Conservation (phyloP, 2,113 vertebrate species). For the Phocoena phocoena region DNA sequence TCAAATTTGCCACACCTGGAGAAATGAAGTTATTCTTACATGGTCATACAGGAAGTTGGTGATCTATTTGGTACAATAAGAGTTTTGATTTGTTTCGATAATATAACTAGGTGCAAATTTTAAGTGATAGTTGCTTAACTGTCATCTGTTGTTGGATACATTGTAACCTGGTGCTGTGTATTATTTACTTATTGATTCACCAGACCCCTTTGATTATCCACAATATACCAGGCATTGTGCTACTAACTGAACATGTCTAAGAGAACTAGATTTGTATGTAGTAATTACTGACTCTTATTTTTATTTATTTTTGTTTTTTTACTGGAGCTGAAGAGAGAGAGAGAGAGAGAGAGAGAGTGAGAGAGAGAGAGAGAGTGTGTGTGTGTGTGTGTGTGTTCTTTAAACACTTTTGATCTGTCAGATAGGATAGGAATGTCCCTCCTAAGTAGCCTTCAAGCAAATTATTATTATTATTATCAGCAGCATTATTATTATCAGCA, state of each 20-base stretch:
- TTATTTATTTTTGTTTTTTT: background rate
- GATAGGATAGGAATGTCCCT: background rate
- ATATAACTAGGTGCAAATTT: background rate
- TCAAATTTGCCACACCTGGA: background rate
- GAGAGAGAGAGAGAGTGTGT: too few species aligned
- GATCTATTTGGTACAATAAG: background rate
- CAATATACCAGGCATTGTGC: background rate
- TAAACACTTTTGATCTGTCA: background rate
- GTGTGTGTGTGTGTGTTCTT: background rate
- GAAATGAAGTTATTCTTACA: background rate
- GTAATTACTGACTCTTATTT: background rate
- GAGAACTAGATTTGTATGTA: constrained; percentile 4
- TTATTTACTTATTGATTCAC: background rate
- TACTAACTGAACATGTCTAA: constrained; percentile 1
- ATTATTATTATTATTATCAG: background rate
- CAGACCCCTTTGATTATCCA: background rate
- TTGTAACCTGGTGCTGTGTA: background rate
- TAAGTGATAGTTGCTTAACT: background rate
- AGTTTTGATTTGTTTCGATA: constrained; percentile 27
- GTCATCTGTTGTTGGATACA: background rate
- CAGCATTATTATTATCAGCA: too few species aligned
- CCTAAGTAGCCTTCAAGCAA: background rate
- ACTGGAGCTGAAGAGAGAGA: background rate
- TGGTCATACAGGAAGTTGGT: background rate
- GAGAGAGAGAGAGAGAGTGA: too few species aligned